A percentile compares a stretch with the other conserved stretches of the same genome.
Conservation (phyloP, 1,140 invertebrate species). For the Sipha flava region DNA sequence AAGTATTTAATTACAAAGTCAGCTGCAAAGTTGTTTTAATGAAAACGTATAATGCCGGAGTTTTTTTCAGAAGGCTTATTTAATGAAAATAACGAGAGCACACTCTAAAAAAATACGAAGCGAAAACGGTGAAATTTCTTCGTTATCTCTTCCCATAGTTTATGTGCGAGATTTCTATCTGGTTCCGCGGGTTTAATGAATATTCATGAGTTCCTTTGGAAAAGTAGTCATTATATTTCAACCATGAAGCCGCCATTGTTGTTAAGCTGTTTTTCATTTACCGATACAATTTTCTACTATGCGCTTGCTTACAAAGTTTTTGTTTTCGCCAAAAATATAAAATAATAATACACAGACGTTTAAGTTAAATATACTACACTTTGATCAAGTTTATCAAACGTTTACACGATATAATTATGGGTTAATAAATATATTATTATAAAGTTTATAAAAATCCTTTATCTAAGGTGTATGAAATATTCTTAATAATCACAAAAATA, state of each 20-base stretch:
- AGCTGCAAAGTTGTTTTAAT: neutral
- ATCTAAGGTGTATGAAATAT: too few relatives aligned
- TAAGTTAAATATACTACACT: neutral
- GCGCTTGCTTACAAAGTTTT: conserved; percentile 1
- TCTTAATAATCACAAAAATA: too few relatives aligned
- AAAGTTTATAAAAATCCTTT: too few relatives aligned
- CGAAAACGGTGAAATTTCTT: neutral
- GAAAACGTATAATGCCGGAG: neutral
- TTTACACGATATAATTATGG: neutral
- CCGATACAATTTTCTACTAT: neutral
- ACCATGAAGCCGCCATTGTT: neutral
- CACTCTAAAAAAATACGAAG: neutral
- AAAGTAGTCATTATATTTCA: neutral
- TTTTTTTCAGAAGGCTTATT: neutral
- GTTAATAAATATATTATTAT: neutral
- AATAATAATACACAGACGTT: neutral
- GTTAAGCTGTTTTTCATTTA: conserved; percentile 6
- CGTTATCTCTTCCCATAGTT: neutral
- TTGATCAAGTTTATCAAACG: neutral
- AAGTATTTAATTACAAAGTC: neutral
- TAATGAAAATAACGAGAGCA: neutral
- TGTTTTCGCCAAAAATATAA: neutral
- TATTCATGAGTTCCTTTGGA: conserved; percentile 8
- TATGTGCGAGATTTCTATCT: conserved; percentile 9
- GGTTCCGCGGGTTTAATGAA: neutral